These are phyloP conservation scores for Anagrus nilaparvatae DNA, from an alignment of 1,140 invertebrate species.

Conservation along the genomic window DNA sequence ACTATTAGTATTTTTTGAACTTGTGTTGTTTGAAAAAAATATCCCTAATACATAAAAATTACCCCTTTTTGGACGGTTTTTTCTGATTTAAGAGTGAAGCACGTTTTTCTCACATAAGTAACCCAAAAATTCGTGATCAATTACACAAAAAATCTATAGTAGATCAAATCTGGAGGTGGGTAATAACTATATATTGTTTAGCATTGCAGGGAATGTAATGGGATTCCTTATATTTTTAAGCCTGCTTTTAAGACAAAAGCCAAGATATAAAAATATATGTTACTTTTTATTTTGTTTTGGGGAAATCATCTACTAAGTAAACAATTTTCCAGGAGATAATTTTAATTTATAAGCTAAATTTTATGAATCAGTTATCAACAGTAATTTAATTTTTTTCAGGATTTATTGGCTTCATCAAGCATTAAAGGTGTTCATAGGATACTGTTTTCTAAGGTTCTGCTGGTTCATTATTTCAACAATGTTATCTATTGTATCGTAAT, in stretches of 20 bases:
- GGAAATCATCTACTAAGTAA: background rate
- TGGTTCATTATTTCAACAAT: slow-evolving; percentile 24
- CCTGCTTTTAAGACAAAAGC: no score
- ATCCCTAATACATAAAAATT: background rate
- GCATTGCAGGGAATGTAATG: no score
- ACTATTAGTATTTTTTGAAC: no score
- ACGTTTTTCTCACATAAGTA: no score
- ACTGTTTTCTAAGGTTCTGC: slow-evolving; percentile 25
- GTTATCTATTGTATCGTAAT: slow-evolving; percentile 14
- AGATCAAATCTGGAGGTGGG: no score
- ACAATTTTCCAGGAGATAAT: background rate
- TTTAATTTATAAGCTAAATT: background rate
- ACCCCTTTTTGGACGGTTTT: no score
- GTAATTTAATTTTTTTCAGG: slow-evolving; percentile 28
- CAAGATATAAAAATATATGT: no score
- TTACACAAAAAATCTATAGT: no score
- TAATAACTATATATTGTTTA: no score
- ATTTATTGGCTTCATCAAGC: slow-evolving; percentile 40
- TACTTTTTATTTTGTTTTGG: background rate
- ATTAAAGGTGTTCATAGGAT: slow-evolving; percentile 31
- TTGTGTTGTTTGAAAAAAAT: background rate
- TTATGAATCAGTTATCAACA: slow-evolving; percentile 4
- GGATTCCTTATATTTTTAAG: no score
- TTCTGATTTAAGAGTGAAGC: no score
- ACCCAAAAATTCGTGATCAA: no score